Base-by-base conservation (phyloP, 2,888 invertebrate genomes). In the Coelogynopora nodosa region DNA sequence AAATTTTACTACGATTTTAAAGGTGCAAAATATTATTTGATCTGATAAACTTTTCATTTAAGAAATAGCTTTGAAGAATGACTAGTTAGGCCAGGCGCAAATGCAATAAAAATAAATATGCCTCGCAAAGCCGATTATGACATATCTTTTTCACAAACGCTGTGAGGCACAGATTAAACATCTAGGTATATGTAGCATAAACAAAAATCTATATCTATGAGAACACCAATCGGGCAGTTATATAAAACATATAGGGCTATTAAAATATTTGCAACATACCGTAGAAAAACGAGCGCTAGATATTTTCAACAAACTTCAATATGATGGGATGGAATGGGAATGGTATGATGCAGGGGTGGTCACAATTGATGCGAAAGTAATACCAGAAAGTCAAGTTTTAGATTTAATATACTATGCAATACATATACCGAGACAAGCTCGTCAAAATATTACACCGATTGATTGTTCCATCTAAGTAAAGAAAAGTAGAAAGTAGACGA, bases 261-360 rank as follows among this genome's bases (percentile, higher is more conserved):
- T n/a, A n/a, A n/a, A n/a, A n/a, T n/a, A n/a, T 5, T 74, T 74
- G 74, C 23, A 74, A 74, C 74, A 74, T 26, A 23, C 5, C 74
- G 74, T 74, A 23, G 27, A 26, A 13, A n/a, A 74, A 74, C 74
- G 23, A 23, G 23, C 23, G 18, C 18, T 49, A 5, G 5, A 74
- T 74, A 74, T 74, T 74, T 74, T 74, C 23, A 74, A 74, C 23
- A 74, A 74, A 74, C 5, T 74, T 74, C 27, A 74, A 26, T 74
- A 74, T 74, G 23, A 74, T 26, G 74, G 23, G n/a, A n/a, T n/a
- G 5, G 18, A 2, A 74, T 74, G 5, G 5, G 10, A 74, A 26
- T 74, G 74, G 74, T 5, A 74, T 74, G 5, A 74, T 74, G 74
- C 2, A n/a, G 23, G 74, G 2, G 74, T 13, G 23, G 27, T 74